Evolutionary conservation across 1,140 invertebrate species (phyloP).

Genomic region (Littorina saxatilis): DNA sequence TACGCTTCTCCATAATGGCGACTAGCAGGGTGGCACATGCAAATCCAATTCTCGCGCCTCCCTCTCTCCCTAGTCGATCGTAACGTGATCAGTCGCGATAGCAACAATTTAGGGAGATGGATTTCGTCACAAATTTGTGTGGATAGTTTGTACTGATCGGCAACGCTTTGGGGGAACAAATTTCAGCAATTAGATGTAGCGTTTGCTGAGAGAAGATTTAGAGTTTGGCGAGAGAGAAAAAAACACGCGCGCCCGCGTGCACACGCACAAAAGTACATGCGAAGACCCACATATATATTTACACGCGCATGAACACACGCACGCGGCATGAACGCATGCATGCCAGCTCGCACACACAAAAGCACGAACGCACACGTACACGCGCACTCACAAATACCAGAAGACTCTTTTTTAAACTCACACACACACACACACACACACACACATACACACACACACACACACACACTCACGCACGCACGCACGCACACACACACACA

Average conservation of each 20-base stretch:
- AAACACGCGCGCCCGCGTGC: not conserved
- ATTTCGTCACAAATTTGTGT: not conserved
- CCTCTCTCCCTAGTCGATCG: not conserved
- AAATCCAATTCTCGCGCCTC: constrained; percentile 20
- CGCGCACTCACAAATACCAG: not conserved
- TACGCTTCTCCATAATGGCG: not conserved
- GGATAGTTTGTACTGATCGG: constrained; percentile 1
- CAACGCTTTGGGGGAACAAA: not conserved
- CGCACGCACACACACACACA: too few relatives aligned
- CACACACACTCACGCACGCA: too few relatives aligned
- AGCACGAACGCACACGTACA: not conserved
- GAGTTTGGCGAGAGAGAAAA: not conserved
- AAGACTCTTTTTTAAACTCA: not conserved
- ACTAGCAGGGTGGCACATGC: constrained; percentile 12
- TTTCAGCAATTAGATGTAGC: not conserved
- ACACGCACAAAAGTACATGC: not conserved
- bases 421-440: constrained; percentile 3
- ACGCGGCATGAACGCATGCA: not conserved
- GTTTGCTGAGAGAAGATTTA: not conserved
- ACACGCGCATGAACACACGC: not conserved
- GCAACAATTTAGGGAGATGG: constrained; percentile 3
- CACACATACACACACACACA: not conserved
- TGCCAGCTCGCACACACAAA: not conserved
- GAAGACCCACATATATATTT: not conserved
- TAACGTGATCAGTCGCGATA: constrained; percentile 22